These are phyloP conservation scores for Bradypodion pumilum DNA, from an alignment of 2,797 vertebrate species.

Conservation along the genomic window DNA sequence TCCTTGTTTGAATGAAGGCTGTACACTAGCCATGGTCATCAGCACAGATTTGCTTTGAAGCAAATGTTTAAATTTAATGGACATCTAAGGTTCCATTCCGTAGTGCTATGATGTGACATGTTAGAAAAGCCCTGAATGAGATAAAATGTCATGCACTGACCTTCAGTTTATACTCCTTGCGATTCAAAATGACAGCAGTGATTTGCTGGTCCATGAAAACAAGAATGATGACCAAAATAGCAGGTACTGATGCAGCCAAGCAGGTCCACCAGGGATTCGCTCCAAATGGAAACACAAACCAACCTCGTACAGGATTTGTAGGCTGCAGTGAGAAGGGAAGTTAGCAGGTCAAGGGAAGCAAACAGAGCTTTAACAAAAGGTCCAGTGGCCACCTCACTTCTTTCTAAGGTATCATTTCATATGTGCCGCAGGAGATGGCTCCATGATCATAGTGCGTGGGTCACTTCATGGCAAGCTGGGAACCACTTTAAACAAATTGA, in stretches of 20 bases:
- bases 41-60: neutral
- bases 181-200: constrained; percentile 81
- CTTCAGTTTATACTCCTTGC: constrained; percentile 76
- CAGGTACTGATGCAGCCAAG: constrained; percentile 69
- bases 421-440: too few relatives aligned
- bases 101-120: neutral
- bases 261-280: constrained; percentile 81
- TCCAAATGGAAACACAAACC: constrained; percentile 77
- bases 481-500: too few relatives aligned
- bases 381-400: neutral
- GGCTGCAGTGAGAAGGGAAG: constrained; percentile 64
- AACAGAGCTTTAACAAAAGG: neutral
- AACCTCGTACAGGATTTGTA: constrained; percentile 74
- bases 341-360: neutral
- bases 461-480: too few relatives aligned
- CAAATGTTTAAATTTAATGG: neutral
- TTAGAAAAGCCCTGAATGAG: neutral
- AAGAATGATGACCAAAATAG: constrained; percentile 78
- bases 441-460: too few relatives aligned
- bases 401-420: too few relatives aligned
- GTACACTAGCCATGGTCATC: neutral
- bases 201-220: constrained; percentile 86
- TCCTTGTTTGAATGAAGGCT: neutral
- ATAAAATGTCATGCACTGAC: constrained; percentile 48
- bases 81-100: neutral